Evolutionary conservation across 2,797 vertebrate genomes (phyloP).

Genomic region (Stomatorhinus walkeri): DNA sequence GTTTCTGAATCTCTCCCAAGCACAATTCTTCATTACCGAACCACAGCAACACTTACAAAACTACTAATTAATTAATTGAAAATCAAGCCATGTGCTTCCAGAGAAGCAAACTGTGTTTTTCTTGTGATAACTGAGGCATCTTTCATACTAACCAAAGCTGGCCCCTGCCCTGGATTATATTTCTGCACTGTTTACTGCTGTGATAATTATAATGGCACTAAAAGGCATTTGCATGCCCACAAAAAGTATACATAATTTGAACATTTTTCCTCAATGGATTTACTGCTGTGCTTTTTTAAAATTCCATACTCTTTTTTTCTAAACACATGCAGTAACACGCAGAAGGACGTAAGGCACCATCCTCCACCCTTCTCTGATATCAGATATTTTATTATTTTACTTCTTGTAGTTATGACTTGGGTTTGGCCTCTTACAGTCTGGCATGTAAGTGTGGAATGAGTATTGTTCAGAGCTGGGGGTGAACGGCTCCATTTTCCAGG

Average conservation of each 20-base stretch:
- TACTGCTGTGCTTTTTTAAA: neutral
- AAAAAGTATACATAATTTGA: neutral
- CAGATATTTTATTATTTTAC: neutral
- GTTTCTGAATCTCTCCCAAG: constrained; percentile 16
- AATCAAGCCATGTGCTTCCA: constrained; percentile 50
- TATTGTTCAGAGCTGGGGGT: neutral
- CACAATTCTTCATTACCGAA: constrained; percentile 10
- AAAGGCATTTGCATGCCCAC: constrained; percentile 13
- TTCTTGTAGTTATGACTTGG: neutral
- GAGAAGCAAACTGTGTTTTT: constrained; percentile 50
- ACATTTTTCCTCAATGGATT: neutral
- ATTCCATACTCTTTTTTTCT: neutral
- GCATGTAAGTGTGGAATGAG: neutral
- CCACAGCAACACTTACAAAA: constrained; percentile 9
- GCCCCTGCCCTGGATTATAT: constrained; percentile 50
- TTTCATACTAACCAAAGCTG: constrained; percentile 46
- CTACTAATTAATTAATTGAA: constrained; percentile 49
- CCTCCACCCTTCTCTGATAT: constrained; percentile 8
- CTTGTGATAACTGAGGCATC: constrained; percentile 54
- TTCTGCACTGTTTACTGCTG: constrained; percentile 48
- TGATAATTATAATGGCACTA: constrained; percentile 43
- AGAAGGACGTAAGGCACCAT: neutral
- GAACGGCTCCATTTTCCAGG: neutral
- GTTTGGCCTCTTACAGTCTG: neutral
- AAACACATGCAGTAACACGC: neutral